Evolutionary conservation across 2,797 vertebrate species (phyloP), one percentile per base, ranked within the genome.

Genomic region (Enteromius fasciolatus): DNA sequence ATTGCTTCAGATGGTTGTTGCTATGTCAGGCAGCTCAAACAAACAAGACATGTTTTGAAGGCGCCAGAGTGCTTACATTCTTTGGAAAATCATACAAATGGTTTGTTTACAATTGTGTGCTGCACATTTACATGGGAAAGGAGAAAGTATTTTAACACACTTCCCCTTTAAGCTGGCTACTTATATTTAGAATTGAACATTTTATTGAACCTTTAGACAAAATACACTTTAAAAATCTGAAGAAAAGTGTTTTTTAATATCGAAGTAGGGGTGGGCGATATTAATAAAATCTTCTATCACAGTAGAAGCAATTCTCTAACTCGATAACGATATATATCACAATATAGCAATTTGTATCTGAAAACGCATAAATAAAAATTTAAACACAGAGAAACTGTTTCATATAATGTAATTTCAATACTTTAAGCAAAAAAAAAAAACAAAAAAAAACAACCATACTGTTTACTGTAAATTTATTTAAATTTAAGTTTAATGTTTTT

Each of bases 1-100:
- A 75, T 75, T 59, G 33, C 14, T 20, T 41, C 50, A 54, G 28
- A 5, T 1, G n/a, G 50, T 36, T 39, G 72, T 75, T 57, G 72
- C 50, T 39, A 57, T 75, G 50, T 10, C 33, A 57, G 72, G 3
- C 20, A 6, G 33, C 50, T 57, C 33, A 75, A 57, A 39, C 72
- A 75, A 57, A 74, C 72, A 54, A 33, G 7, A 39, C 20, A 10
- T 23, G 33, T 75, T 75, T 57, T 36, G 31, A 39, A 39, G 72
- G 72, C 0, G 12, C 50, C 50, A 75, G 31, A 75, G 72, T 23
- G 31, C 31, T 36, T 57, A 23, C 20, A 67, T 57, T 57, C 52
- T 15, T 57, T 25, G 33, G 20, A 23, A 57, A 75, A 75, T 57
- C 52, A 10, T 64, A 39, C 33, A 2, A 67, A 67, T 67, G 64